Percentiles rank a stretch among this genome's conserved stretches.
Conservation (phyloP, 1,140 invertebrate genomes). For the Zaprionus ornatus region DNA sequence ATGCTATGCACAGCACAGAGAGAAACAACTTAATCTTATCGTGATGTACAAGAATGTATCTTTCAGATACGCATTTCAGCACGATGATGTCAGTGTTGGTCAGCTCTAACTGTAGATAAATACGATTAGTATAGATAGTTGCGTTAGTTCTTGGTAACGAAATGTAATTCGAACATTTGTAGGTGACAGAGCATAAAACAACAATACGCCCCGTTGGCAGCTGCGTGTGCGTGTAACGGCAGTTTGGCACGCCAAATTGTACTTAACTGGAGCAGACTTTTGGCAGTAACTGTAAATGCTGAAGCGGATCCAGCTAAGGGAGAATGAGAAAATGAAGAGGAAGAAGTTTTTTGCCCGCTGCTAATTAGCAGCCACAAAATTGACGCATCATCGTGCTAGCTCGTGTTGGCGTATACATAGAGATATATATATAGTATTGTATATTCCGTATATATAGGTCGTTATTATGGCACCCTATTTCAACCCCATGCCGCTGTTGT, state of each 20-base stretch:
- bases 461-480: conserved; percentile 53
- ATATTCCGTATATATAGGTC: conserved; percentile 22
- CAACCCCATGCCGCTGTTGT: conserved; percentile 12
- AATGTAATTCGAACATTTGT: background rate
- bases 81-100: background rate
- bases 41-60: background rate
- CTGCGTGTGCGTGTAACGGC: conserved; percentile 55
- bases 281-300: conserved; percentile 71
- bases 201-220: conserved; percentile 3
- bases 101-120: background rate
- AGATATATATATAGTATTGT: conserved; percentile 10
- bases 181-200: conserved; percentile 15
- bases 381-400: conserved; percentile 80
- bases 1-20: background rate
- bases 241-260: conserved; percentile 64
- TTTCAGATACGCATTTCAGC: background rate
- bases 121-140: background rate
- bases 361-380: conserved; percentile 74
- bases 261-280: conserved; percentile 59
- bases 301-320: conserved; percentile 43
- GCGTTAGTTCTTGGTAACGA: background rate
- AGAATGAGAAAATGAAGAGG: conserved; percentile 6
- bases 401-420: conserved; percentile 27
- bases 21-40: background rate
- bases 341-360: conserved; percentile 51